phyloP scores from a whole-genome alignment of 2,888 invertebrate species.

The Halocaridina rubra region DNA sequence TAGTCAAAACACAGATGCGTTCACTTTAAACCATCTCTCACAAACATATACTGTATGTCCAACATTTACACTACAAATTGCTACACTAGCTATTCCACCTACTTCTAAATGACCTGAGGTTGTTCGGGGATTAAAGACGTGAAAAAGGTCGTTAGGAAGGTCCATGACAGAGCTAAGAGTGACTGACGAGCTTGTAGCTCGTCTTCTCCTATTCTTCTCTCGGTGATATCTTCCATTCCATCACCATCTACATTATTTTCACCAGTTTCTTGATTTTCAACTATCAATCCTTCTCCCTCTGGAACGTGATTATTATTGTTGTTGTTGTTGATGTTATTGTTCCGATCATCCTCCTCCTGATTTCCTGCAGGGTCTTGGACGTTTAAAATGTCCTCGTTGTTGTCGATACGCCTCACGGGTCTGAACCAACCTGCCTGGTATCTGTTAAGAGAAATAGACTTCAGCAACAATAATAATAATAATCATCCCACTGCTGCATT shows the following conservation, averaged over 20 bases:
- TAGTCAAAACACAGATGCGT: too few relatives aligned
- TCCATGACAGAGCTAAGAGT: constrained; percentile 83
- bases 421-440: constrained; percentile 59
- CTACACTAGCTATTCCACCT: too few relatives aligned
- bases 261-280: not conserved
- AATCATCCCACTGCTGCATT: too few relatives aligned
- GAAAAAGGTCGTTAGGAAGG: constrained; percentile 92
- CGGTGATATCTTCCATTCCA: constrained; percentile 62
- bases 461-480: too few relatives aligned
- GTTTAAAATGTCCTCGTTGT: not conserved
- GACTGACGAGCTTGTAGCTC: constrained; percentile 72
- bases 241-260: constrained; percentile 16
- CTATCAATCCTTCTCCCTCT: not conserved
- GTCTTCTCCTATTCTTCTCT: not conserved
- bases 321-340: constrained; percentile 26
- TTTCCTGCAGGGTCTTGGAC: not conserved
- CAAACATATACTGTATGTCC: too few relatives aligned
- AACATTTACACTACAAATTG: too few relatives aligned
- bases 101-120: constrained; percentile 47
- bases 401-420: constrained; percentile 20
- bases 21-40: too few relatives aligned
- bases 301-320: constrained; percentile 22
- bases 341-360: constrained; percentile 15
- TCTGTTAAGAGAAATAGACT: not conserved
- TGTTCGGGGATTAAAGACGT: constrained; percentile 92